Conservation (phyloP, 2,888 invertebrate genomes). For the Phymatocera aterrima region DNA sequence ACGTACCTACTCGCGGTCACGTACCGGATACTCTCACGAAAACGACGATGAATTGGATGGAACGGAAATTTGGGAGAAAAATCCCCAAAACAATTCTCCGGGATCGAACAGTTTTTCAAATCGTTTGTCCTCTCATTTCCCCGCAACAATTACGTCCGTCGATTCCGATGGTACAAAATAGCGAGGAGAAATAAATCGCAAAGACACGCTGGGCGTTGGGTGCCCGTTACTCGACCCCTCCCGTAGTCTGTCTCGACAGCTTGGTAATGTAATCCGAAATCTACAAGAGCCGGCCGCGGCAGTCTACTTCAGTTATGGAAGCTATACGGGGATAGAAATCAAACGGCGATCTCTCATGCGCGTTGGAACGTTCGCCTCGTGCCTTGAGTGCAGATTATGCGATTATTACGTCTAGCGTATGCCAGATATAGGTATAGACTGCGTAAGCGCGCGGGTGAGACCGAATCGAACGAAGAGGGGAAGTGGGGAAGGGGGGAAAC, state of each 20-base stretch:
- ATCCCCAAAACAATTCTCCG: too few relatives aligned
- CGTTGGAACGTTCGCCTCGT: background rate
- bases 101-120: too few relatives aligned
- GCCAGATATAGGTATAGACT: too few relatives aligned
- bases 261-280: background rate
- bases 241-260: background rate
- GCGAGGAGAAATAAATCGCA: background rate
- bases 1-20: too few relatives aligned
- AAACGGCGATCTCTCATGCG: conserved; percentile 18
- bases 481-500: background rate
- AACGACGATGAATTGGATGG: too few relatives aligned
- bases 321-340: background rate
- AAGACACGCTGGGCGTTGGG: too few relatives aligned
- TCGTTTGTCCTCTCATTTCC: too few relatives aligned
- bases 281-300: background rate
- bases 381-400: conserved; percentile 14
- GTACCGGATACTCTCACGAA: too few relatives aligned
- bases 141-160: too few relatives aligned
- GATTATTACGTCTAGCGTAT: background rate
- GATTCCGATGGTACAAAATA: background rate
- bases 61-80: too few relatives aligned
- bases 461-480: background rate
- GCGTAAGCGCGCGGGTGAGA: background rate
- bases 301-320: conserved; percentile 14
- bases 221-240: background rate